phyloP scores from a whole-genome alignment of 2,888 invertebrate genomes.

The Crepidodera aurea region DNA sequence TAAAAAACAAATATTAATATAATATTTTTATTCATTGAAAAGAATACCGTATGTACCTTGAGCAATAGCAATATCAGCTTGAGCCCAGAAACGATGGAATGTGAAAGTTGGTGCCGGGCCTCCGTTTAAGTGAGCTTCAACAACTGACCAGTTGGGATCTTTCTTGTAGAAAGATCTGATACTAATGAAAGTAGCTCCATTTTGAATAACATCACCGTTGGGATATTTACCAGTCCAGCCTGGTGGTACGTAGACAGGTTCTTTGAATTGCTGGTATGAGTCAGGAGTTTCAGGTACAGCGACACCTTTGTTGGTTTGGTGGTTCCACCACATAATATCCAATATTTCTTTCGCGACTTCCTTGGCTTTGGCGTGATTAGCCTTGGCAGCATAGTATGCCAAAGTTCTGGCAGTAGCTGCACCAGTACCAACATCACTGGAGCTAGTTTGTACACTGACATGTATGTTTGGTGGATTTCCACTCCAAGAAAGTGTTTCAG shows the following conservation, averaged over 20 bases:
- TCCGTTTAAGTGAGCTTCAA: constrained; percentile 39
- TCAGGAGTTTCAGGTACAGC: constrained; percentile 40
- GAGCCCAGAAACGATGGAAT: constrained; percentile 47
- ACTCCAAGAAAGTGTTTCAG: constrained; percentile 41
- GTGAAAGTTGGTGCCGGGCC: constrained; percentile 41
- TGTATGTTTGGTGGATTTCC: constrained; percentile 44
- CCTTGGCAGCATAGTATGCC: constrained; percentile 46
- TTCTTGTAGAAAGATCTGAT: no score
- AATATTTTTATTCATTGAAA: constrained; percentile 40
- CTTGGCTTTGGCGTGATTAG: constrained; percentile 40
- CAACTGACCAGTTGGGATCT: constrained; percentile 41
- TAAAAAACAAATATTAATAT: no score
- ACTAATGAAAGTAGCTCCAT: constrained; percentile 43
- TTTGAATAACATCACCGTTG: constrained; percentile 44
- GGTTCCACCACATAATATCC: constrained; percentile 41
- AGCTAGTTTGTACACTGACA: constrained; percentile 37
- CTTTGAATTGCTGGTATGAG: constrained; percentile 41
- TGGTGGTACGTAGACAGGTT: constrained; percentile 43
- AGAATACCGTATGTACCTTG: constrained; percentile 44
- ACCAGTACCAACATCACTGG: constrained; percentile 44
- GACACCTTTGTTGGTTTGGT: constrained; percentile 40
- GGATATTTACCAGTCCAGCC: constrained; percentile 46
- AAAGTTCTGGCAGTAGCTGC: constrained; percentile 45
- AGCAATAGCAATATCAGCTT: no score
- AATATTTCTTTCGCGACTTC: constrained; percentile 40